These are phyloP conservation scores for Galeopsomyia nigrocyanea DNA, from an alignment of 2,888 invertebrate species.

Conservation along the genomic window DNA sequence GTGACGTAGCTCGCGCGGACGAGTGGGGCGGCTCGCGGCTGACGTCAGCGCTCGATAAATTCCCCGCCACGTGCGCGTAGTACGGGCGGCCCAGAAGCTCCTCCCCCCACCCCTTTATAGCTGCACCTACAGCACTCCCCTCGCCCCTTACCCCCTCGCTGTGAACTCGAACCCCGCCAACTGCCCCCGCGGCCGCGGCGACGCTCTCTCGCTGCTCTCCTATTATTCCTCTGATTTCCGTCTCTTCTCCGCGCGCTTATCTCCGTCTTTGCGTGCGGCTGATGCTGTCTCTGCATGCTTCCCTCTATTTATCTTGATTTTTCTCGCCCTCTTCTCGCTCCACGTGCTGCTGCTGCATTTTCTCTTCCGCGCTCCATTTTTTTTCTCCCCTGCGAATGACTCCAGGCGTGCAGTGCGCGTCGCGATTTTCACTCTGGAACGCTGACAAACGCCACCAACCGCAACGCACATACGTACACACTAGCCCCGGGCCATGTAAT, in stretches of 20 bases:
- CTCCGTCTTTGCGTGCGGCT: too few species aligned
- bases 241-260: too few species aligned
- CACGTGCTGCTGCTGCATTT: not conserved
- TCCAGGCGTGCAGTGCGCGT: slow-evolving; percentile 3
- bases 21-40: slow-evolving; percentile 57
- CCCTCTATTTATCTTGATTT: slow-evolving; percentile 29
- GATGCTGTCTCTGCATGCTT: not conserved
- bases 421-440: slow-evolving; percentile 8
- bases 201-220: too few species aligned
- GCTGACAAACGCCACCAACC: slow-evolving; percentile 15
- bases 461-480: not conserved
- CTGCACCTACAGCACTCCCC: too few species aligned
- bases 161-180: too few species aligned
- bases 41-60: slow-evolving; percentile 67
- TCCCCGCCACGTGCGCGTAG: slow-evolving; percentile 47
- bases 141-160: too few species aligned
- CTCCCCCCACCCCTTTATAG: too few species aligned
- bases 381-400: not conserved
- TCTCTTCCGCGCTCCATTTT: not conserved
- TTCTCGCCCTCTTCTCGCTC: slow-evolving; percentile 6
- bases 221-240: too few species aligned
- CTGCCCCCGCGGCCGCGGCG: too few species aligned
- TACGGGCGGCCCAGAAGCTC: too few species aligned
- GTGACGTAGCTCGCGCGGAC: slow-evolving; percentile 60
- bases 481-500: slow-evolving; percentile 1